phyloP scores from a whole-genome alignment of 2,113 vertebrate genomes.

The Bufo bufo region DNA sequence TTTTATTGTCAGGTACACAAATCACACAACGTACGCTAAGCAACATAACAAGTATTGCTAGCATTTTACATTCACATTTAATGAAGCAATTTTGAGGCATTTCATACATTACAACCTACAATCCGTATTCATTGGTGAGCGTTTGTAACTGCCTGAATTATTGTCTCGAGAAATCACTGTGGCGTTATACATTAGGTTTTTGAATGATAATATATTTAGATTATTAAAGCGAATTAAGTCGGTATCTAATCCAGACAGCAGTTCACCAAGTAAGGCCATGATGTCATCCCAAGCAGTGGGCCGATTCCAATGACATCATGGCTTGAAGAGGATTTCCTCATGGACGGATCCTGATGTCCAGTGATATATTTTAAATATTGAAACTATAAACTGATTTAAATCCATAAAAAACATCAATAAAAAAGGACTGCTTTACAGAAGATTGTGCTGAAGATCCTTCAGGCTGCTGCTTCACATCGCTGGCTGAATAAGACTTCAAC shows the following conservation, averaged over 20 bases:
- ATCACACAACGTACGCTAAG: background rate
- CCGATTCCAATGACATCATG: background rate
- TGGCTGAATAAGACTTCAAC: slow-evolving; percentile 78
- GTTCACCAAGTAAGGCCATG: background rate
- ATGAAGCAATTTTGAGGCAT: background rate
- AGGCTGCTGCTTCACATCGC: slow-evolving; percentile 74
- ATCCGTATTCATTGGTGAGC: background rate
- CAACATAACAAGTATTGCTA: background rate
- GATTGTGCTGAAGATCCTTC: slow-evolving; percentile 41
- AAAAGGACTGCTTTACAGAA: slow-evolving; percentile 8
- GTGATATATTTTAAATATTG: background rate
- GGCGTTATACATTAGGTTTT: background rate
- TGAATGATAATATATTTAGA: background rate
- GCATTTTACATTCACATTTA: slow-evolving; percentile 9
- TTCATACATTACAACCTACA: background rate
- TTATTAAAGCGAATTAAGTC: background rate
- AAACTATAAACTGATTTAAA: background rate
- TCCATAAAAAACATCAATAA: background rate
- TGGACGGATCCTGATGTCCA: background rate
- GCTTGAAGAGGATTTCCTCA: background rate
- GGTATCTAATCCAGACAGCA: background rate
- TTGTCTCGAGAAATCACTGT: background rate
- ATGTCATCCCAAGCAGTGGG: background rate
- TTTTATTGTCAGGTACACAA: background rate
- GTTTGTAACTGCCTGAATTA: background rate